Percentiles rank a stretch among this genome's conserved stretches.
These are phyloP conservation scores for Bufotes viridis DNA, from an alignment of 2,797 vertebrate species.

Conservation along the genomic window DNA sequence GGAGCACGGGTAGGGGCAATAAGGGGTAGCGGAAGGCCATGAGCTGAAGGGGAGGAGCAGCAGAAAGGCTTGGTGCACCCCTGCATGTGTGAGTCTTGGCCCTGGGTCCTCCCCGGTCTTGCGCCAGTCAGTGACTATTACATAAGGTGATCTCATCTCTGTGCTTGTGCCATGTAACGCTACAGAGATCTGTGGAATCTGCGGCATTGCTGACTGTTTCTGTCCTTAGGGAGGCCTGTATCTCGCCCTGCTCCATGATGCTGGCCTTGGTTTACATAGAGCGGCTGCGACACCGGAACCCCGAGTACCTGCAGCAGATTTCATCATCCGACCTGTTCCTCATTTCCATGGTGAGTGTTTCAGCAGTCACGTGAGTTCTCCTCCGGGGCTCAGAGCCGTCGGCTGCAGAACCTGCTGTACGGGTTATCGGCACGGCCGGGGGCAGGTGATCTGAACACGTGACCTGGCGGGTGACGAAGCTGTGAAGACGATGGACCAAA, in stretches of 20 bases:
- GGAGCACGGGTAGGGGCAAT: no score
- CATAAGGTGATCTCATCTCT: no score
- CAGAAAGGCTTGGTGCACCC: no score
- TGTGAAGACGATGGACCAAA: no score
- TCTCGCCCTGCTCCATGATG: slow-evolving; percentile 99
- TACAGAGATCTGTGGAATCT: not conserved
- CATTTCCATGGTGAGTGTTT: slow-evolving; percentile 90
- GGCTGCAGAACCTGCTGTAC: slow-evolving; percentile 7
- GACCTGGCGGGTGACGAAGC: not conserved
- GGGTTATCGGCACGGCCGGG: not conserved
- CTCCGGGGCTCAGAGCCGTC: not conserved
- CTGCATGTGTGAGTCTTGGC: no score
- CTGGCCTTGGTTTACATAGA: slow-evolving; percentile 96
- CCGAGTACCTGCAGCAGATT: slow-evolving; percentile 95
- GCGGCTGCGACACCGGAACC: slow-evolving; percentile 93
- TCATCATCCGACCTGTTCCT: slow-evolving; percentile 98
- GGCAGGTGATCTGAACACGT: not conserved
- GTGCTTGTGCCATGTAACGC: not conserved
- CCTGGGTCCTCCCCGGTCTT: no score
- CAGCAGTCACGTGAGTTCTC: not conserved
- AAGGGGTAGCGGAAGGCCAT: no score
- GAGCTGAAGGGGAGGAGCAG: no score
- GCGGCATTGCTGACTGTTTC: not conserved
- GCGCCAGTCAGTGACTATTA: no score
- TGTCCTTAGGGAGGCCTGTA: slow-evolving; percentile 89